Evolutionary conservation across 2,888 invertebrate genomes (phyloP).

Genomic region (Drosophila affinis): DNA sequence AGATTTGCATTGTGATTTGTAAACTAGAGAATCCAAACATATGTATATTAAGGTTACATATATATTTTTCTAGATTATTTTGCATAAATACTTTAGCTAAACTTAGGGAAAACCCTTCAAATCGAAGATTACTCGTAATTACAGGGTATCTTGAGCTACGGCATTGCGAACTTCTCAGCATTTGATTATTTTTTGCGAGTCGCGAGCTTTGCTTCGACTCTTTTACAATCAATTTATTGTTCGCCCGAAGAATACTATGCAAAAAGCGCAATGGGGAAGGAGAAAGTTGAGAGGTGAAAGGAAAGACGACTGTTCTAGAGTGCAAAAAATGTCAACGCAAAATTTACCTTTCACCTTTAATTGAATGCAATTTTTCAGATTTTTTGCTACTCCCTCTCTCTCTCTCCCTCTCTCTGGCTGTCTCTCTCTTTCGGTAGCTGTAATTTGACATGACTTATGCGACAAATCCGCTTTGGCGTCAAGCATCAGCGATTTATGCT

Average conservation of each 20-base stretch:
- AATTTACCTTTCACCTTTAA: conserved; percentile 62
- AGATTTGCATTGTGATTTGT: too few relatives aligned
- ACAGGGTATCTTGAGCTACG: not conserved
- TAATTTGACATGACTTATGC: conserved; percentile 81
- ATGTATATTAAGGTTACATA: too few relatives aligned
- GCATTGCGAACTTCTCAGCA: not conserved
- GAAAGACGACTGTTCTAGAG: not conserved
- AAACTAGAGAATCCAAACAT: too few relatives aligned
- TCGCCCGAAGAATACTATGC: not conserved
- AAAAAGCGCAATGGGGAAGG: not conserved
- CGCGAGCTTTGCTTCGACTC: not conserved
- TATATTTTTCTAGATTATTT: too few relatives aligned
- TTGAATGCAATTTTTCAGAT: conserved; percentile 75
- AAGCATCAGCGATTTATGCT: conserved; percentile 77
- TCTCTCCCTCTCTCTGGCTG: conserved; percentile 5
- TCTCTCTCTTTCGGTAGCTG: conserved; percentile 10
- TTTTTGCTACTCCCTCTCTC: conserved; percentile 29
- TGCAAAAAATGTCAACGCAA: conserved; percentile 39
- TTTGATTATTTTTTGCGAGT: not conserved
- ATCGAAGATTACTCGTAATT: too few relatives aligned
- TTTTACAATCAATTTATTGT: conserved; percentile 18
- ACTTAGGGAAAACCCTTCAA: too few relatives aligned
- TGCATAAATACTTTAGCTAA: too few relatives aligned
- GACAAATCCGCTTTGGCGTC: conserved; percentile 76
- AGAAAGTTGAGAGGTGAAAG: not conserved